Base-by-base conservation (phyloP, 2,888 invertebrate species). In the Tinea pellionella region DNA sequence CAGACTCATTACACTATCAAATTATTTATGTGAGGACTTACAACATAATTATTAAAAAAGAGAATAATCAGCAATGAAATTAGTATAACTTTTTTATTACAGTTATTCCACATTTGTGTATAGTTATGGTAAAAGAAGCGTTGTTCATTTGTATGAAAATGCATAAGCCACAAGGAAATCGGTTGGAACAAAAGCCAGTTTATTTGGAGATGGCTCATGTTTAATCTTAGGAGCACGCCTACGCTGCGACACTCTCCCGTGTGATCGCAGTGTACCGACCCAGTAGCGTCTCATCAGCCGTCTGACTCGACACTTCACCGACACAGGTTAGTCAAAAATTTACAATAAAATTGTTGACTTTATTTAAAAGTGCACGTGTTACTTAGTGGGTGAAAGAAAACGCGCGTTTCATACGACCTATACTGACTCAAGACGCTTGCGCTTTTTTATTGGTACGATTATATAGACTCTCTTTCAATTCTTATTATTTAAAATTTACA, bases 161-260 rank as follows among this genome's bases (percentile, higher is more conserved):
- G 57, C 57, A 57, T 32, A 57, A 32, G 16, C 32, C 19, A 74
- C 74, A 71, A 77, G 77, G 78, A 83, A 83, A 80, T 74, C 75
- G 74, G 42, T 59, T 19, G 41, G 53, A 83, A 83, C 83, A 85
- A 83, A 83, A 84, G 84, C 82, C 79, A 78, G 75, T 83, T 80
- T 85, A 85, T 81, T 85, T 83, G 72, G 85, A 81, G 78, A 79
- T 32, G 73, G 84, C 84, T 86, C 85, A 81, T 78, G 75, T 75
- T 83, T 86, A 86, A 80, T 84, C 86, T 82, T 85, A 85, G 86
- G 32, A 32, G 74, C 71, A 73, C 86, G 69, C 85, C 85, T 79
- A 84, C 83, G 71, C 76, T 65, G 64, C 68, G 64, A 64, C 67
- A 64, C 53, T 18, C 24, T 53, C 53, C 18, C 53, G 53, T 53